A percentile compares a stretch with the other conserved stretches of the same genome.
Evolutionary conservation across 1,140 invertebrate species (phyloP).

Genomic region (Capitella teleta): DNA sequence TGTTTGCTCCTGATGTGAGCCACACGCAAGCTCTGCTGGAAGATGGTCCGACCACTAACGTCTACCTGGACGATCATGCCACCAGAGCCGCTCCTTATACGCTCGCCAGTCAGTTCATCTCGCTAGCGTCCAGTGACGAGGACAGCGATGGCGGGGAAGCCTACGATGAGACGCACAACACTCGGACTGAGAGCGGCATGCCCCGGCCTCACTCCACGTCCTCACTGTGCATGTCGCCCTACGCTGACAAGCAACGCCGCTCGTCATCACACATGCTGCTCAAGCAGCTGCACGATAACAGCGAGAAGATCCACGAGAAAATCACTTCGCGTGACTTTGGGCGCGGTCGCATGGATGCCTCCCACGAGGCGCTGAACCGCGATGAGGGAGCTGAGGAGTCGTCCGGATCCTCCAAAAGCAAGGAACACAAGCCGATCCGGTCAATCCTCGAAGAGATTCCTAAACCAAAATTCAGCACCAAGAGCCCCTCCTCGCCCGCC

Average conservation of each 20-base stretch:
- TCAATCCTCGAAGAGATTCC: slow-evolving; percentile 3
- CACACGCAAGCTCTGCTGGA: not conserved
- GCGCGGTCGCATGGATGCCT: not conserved
- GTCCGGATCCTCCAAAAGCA: not conserved
- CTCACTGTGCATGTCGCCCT: slow-evolving; percentile 1
- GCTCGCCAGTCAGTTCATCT: slow-evolving; percentile 36
- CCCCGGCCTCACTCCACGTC: not conserved
- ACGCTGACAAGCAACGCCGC: slow-evolving; percentile 4
- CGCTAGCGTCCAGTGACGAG: slow-evolving; percentile 28
- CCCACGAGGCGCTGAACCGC: not conserved
- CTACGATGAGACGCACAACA: slow-evolving; percentile 10
- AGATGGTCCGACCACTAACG: slow-evolving; percentile 19
- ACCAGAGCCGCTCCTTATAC: slow-evolving; percentile 37
- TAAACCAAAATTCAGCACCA: slow-evolving; percentile 10
- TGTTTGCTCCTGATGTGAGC: not conserved
- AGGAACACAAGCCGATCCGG: not conserved
- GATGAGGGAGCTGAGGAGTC: not conserved
- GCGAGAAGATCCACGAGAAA: slow-evolving; percentile 4
- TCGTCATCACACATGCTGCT: slow-evolving; percentile 7
- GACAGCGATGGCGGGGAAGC: slow-evolving; percentile 27
- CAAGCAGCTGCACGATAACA: slow-evolving; percentile 10
- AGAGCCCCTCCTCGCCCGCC: slow-evolving; percentile 13
- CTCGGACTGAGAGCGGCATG: not conserved
- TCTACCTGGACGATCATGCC: slow-evolving; percentile 29
- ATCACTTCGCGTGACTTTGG: not conserved